Percentiles rank a stretch among this genome's conserved stretches.
Conservation (phyloP, 2,113 vertebrate species). For the Pelobates fuscus region DNA sequence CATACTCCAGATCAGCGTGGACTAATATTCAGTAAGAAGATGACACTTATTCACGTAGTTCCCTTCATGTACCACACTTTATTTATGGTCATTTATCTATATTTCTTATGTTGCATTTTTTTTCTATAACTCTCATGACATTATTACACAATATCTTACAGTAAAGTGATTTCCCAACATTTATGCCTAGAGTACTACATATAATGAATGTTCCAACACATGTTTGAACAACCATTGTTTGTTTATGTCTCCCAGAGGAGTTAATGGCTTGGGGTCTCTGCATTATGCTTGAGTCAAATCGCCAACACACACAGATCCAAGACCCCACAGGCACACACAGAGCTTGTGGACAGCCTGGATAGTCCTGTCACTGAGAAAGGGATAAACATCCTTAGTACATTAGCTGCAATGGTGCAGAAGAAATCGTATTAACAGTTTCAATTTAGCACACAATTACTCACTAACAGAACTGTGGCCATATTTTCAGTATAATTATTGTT, state of each 20-base stretch:
- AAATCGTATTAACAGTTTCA: constrained; percentile 50
- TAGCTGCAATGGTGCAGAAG: constrained; percentile 49
- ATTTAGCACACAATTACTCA: constrained; percentile 51
- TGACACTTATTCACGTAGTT: too few relatives aligned
- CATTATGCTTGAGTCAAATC: constrained; percentile 27
- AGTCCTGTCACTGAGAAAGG: constrained; percentile 37
- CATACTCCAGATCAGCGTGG: too few relatives aligned
- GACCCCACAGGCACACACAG: constrained; percentile 37
- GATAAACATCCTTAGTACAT: constrained; percentile 49
- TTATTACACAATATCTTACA: background rate
- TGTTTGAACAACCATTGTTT: background rate
- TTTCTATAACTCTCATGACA: background rate
- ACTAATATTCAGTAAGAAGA: background rate
- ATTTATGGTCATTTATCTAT: too few relatives aligned
- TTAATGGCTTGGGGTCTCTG: constrained; percentile 14
- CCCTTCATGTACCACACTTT: too few relatives aligned
- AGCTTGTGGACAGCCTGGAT: constrained; percentile 25
- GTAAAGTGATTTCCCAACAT: background rate
- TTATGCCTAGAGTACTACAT: background rate
- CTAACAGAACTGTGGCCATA: constrained; percentile 47
- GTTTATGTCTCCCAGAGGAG: constrained; percentile 19
- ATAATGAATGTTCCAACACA: background rate
- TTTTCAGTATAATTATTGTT: constrained; percentile 47
- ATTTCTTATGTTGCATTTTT: background rate
- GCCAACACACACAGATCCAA: constrained; percentile 10